These are phyloP conservation scores for Carduelis carduelis DNA, from an alignment of 2,797 vertebrate species.

Conservation along the genomic window DNA sequence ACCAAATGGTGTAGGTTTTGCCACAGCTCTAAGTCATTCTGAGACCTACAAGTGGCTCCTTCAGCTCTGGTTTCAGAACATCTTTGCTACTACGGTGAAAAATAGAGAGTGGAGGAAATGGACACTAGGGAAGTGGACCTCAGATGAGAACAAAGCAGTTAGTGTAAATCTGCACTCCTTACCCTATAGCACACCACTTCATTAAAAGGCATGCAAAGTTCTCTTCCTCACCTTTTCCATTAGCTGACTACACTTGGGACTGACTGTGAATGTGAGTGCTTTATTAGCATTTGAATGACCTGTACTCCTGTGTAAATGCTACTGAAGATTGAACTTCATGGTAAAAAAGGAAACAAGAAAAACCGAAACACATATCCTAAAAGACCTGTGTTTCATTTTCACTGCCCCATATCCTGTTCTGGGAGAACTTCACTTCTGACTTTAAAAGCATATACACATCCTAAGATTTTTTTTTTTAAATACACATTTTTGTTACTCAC, in stretches of 20 bases:
- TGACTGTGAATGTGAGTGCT: background rate
- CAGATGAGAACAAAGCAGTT: background rate
- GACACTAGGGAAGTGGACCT: background rate
- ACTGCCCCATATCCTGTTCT: background rate
- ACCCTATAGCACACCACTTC: background rate
- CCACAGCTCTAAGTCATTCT: background rate
- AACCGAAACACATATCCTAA: background rate
- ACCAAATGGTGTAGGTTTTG: background rate
- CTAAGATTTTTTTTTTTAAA: background rate
- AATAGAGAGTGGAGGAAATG: background rate
- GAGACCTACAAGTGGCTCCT: background rate
- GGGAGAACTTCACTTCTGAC: background rate
- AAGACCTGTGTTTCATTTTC: slow-evolving; percentile 6
- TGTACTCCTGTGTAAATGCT: background rate
- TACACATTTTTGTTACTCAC: background rate
- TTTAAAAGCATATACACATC: background rate
- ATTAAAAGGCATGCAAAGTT: background rate
- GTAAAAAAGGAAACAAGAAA: background rate
- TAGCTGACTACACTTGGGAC: background rate
- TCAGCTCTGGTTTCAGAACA: background rate
- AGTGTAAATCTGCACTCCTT: background rate
- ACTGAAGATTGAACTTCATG: background rate
- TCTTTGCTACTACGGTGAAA: background rate
- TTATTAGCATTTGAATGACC: background rate
- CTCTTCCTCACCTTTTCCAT: background rate